A percentile compares a stretch with the other conserved stretches of the same genome.
Conservation (phyloP, 2,888 invertebrate species). For the Leucophora obtusa region DNA sequence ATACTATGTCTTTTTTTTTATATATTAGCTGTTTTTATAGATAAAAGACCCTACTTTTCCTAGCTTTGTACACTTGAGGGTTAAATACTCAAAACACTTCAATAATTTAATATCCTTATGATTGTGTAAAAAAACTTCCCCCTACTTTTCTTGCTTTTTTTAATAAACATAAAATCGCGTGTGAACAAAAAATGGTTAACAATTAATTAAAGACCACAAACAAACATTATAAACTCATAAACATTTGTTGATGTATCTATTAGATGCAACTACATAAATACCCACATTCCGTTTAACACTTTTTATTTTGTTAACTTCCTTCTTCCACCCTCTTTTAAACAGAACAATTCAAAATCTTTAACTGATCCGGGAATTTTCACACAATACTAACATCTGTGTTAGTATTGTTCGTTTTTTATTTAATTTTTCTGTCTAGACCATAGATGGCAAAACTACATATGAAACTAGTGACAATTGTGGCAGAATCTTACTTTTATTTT, state of each 20-base stretch:
- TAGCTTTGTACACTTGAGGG: not conserved
- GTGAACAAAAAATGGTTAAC: conserved; percentile 59
- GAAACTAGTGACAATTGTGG: no score
- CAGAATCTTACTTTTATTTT: no score
- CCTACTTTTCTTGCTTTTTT: conserved; percentile 6
- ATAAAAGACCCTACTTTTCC: no score
- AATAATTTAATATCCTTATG: conserved; percentile 42
- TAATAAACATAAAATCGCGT: conserved; percentile 47
- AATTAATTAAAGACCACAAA: conserved; percentile 57
- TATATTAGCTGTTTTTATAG: no score
- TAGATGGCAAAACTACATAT: no score
- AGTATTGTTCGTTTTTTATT: conserved; percentile 44
- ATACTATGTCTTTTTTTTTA: no score
- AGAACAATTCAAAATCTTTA: conserved; percentile 52
- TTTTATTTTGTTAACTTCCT: conserved; percentile 37
- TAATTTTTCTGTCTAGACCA: conserved; percentile 15
- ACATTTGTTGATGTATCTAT: conserved; percentile 44
- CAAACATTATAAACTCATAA: conserved; percentile 34
- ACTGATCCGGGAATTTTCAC: conserved; percentile 75
- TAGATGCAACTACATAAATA: not conserved
- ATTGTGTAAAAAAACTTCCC: conserved; percentile 24
- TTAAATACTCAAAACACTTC: conserved; percentile 29
- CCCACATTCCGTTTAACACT: conserved; percentile 48
- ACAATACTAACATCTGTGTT: conserved; percentile 75
- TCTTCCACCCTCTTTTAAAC: not conserved